Percentiles rank a stretch among this genome's conserved stretches.
phyloP scores from a whole-genome alignment of 2,888 invertebrate genomes.

The Protophormia terraenovae region DNA sequence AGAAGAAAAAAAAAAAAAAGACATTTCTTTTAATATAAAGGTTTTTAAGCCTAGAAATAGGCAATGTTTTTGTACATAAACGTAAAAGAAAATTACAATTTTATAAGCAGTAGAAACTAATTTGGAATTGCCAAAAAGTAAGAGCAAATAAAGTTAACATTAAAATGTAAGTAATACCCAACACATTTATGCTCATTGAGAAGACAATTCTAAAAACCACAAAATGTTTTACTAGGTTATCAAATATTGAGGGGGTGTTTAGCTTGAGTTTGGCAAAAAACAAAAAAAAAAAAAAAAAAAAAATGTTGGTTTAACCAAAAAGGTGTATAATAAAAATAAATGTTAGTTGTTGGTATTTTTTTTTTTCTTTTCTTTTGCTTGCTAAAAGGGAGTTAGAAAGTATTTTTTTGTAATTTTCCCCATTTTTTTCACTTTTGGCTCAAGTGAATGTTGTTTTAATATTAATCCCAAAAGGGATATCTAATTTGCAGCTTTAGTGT shows the following conservation, averaged over 20 bases:
- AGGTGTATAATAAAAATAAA: conserved; percentile 82
- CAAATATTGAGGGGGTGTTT: conserved; percentile 40
- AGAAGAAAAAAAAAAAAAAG: conserved; percentile 70
- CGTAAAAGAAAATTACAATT: conserved; percentile 77
- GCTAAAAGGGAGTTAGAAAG: conserved; percentile 48
- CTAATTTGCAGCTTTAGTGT: conserved; percentile 73
- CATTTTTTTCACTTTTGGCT: background rate
- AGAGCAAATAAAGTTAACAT: conserved; percentile 51
- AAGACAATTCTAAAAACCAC: conserved; percentile 56
- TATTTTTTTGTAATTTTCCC: conserved; percentile 16
- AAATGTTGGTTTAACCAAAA: conserved; percentile 68
- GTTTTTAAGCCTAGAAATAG: conserved; percentile 47
- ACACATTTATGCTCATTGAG: conserved; percentile 58
- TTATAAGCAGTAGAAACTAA: conserved; percentile 75
- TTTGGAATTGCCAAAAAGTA: conserved; percentile 65
- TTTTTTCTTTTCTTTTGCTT: conserved; percentile 71
- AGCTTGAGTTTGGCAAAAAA: conserved; percentile 16
- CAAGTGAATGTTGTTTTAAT: conserved; percentile 58
- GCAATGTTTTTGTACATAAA: conserved; percentile 35
- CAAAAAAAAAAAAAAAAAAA: too few relatives aligned
- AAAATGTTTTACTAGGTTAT: conserved; percentile 46
- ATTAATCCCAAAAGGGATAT: conserved; percentile 74
- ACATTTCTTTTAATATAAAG: conserved; percentile 81
- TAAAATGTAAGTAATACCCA: conserved; percentile 61
- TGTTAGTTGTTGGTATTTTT: conserved; percentile 80